Conservation (phyloP, 1,140 invertebrate genomes). For the Harlomillsia oculata region DNA sequence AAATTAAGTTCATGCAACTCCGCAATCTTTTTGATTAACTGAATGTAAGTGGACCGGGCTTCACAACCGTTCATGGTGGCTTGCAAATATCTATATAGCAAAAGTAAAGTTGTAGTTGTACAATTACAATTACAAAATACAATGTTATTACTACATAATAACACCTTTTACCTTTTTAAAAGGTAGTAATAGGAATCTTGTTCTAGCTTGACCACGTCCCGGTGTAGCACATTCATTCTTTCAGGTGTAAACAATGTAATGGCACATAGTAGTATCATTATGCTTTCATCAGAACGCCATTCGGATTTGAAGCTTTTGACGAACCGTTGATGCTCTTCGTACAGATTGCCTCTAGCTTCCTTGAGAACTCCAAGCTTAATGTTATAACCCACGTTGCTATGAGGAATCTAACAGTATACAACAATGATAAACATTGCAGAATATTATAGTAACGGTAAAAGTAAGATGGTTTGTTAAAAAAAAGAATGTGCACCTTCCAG, state of each 20-base stretch:
- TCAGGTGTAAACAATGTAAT: slow-evolving; percentile 80
- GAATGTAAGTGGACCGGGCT: slow-evolving; percentile 42
- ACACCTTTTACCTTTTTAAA: slow-evolving; percentile 41
- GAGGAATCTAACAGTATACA: slow-evolving; percentile 53
- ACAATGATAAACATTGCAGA: background rate
- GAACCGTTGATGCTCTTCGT: slow-evolving; percentile 71
- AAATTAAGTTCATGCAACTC: slow-evolving; percentile 46
- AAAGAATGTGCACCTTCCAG: slow-evolving; percentile 57
- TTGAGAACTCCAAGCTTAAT: slow-evolving; percentile 78
- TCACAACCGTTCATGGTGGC: slow-evolving; percentile 41
- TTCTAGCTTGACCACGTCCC: slow-evolving; percentile 73
- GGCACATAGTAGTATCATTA: slow-evolving; percentile 79
- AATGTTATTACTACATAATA: background rate
- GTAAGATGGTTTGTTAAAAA: background rate
- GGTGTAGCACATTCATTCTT: slow-evolving; percentile 65
- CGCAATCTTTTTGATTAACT: slow-evolving; percentile 44
- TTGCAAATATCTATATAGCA: slow-evolving; percentile 37
- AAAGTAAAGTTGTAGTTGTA: background rate
- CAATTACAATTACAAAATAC: background rate
- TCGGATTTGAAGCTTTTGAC: slow-evolving; percentile 66
- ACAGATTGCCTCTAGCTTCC: slow-evolving; percentile 73
- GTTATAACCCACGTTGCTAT: slow-evolving; percentile 55
- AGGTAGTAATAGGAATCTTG: slow-evolving; percentile 55
- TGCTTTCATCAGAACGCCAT: slow-evolving; percentile 72
- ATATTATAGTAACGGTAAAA: background rate